These are phyloP conservation scores for Crotalus helleri DNA, from an alignment of 2,113 vertebrate species.

Conservation along the genomic window DNA sequence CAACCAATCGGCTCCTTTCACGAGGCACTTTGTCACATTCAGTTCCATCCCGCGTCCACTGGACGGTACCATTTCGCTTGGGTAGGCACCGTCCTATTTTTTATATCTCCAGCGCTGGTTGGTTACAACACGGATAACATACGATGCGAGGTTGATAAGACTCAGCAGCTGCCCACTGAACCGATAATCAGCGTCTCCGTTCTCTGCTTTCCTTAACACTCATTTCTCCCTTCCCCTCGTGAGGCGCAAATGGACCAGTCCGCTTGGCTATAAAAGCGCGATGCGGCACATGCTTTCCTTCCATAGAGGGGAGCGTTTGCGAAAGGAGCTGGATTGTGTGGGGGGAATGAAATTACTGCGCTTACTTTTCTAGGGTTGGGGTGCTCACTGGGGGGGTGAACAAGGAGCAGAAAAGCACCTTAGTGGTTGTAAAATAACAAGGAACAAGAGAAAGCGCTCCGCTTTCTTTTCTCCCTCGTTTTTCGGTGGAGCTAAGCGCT, in stretches of 20 bases:
- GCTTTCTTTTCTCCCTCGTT: neutral
- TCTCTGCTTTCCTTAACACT: rapidly evolving
- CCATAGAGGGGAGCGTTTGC: neutral
- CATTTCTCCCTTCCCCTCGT: neutral
- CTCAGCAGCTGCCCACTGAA: rapidly evolving
- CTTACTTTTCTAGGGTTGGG: neutral
- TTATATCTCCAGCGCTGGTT: no score
- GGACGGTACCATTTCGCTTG: slow-evolving; percentile 35
- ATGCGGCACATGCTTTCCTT: slow-evolving; percentile 29
- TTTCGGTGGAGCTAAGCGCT: neutral
- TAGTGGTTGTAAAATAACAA: neutral
- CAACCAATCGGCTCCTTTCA: slow-evolving; percentile 41
- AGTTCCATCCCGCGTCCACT: slow-evolving; percentile 41
- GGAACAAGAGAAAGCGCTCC: rapidly evolving
- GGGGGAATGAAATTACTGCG: neutral
- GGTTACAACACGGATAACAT: neutral
- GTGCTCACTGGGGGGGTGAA: rapidly evolving
- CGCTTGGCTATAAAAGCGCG: neutral
- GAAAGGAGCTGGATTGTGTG: rapidly evolving
- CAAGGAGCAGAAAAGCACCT: rapidly evolving
- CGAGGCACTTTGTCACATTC: slow-evolving; percentile 4
- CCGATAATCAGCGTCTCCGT: neutral
- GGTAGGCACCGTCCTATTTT: no score
- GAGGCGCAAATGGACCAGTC: neutral
- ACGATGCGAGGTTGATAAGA: neutral